These are phyloP conservation scores for Tetragonula clypearis DNA, from an alignment of 1,140 invertebrate genomes.

Conservation along the genomic window DNA sequence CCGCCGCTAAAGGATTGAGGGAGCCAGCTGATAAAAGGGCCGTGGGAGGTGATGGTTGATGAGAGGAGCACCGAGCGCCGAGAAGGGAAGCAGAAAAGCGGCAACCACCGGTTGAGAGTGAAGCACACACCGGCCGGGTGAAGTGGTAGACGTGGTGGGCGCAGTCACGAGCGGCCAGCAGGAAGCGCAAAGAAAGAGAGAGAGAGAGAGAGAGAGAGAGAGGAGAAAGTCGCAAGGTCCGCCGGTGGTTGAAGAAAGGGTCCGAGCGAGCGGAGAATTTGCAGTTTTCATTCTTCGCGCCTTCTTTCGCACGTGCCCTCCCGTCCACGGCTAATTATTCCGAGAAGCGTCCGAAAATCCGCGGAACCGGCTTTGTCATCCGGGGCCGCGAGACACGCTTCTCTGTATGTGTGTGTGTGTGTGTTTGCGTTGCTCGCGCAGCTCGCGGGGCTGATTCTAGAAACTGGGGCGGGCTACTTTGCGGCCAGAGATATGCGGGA, in stretches of 20 bases:
- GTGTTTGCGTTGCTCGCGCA: background rate
- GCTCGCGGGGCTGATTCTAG: background rate
- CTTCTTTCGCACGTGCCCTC: conserved; percentile 12
- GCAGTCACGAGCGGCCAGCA: background rate
- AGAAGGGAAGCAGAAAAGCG: background rate
- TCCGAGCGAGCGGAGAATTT: conserved; percentile 4
- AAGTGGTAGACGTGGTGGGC: background rate
- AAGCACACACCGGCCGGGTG: too few relatives aligned
- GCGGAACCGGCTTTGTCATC: background rate
- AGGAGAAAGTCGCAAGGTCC: conserved; percentile 1
- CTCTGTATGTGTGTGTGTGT: too few relatives aligned
- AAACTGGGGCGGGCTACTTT: background rate
- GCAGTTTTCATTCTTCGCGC: conserved; percentile 44
- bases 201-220: background rate
- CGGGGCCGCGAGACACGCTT: background rate
- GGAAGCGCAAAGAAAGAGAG: background rate
- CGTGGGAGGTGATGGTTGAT: conserved; percentile 41
- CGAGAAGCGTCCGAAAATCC: background rate
- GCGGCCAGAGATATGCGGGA: background rate
- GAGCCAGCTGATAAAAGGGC: conserved; percentile 24
- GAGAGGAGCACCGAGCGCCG: conserved; percentile 12
- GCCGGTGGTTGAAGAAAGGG: background rate
- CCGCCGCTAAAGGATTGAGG: conserved; percentile 34
- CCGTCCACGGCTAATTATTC: conserved; percentile 14
- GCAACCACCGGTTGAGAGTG: background rate